Conservation (phyloP, 2,113 vertebrate species). For the Tamias sibiricus region DNA sequence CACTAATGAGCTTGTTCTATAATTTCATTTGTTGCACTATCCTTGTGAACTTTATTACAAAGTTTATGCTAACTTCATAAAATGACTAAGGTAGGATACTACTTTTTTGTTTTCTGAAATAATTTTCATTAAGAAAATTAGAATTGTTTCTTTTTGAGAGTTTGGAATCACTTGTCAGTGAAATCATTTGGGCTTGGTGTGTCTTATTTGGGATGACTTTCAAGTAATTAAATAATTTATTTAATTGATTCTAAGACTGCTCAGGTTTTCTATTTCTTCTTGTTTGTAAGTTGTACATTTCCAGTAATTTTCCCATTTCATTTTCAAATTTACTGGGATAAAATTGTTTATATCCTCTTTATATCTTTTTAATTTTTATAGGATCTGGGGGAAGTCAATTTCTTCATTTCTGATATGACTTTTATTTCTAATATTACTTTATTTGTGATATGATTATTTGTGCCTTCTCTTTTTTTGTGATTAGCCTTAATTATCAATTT, state of each 20-base stretch:
- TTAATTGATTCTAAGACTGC: background rate
- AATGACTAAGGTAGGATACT: background rate
- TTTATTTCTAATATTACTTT: background rate
- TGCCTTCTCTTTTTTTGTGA: background rate
- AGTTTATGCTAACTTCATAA: background rate
- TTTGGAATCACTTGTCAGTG: background rate
- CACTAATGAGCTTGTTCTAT: constrained; percentile 22
- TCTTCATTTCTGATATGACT: background rate
- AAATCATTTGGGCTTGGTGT: background rate
- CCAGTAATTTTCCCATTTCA: background rate
- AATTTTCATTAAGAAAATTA: background rate
- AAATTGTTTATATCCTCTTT: background rate
- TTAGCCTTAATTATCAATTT: background rate
- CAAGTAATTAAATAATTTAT: background rate
- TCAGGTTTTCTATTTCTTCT: background rate
- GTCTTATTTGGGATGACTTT: background rate
- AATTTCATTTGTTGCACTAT: background rate
- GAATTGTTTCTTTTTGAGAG: background rate
- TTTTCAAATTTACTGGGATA: background rate
- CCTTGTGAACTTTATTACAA: background rate
- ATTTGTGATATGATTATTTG: background rate
- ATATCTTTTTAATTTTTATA: constrained; percentile 10
- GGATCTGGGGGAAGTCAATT: background rate
- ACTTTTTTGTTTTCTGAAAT: background rate
- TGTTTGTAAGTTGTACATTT: background rate